A percentile compares a stretch with the other conserved stretches of the same genome.
These are phyloP conservation scores for Sebastes diploproa DNA, from an alignment of 2,797 vertebrate genomes.

Conservation along the genomic window DNA sequence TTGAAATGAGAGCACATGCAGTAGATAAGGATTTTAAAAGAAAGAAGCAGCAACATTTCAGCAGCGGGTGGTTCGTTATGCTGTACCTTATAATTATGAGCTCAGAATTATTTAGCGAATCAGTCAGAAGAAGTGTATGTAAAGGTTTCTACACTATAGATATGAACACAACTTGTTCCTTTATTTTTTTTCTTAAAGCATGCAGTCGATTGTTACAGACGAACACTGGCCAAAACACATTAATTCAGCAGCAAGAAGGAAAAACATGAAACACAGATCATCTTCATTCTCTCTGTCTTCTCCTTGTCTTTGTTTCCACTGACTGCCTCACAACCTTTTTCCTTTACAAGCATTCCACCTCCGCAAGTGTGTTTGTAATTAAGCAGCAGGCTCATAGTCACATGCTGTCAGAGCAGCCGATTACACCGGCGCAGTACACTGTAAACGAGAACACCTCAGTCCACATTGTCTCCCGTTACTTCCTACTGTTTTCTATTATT, in stretches of 20 bases:
- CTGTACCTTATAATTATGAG: neutral
- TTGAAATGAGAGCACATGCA: neutral
- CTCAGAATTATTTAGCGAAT: neutral
- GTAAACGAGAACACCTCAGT: constrained; percentile 5
- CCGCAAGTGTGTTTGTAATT: constrained; percentile 57
- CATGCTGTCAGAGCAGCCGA: constrained; percentile 11
- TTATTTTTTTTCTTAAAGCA: neutral
- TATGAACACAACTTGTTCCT: neutral
- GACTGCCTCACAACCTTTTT: constrained; percentile 8
- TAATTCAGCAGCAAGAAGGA: neutral
- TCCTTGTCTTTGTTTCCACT: constrained; percentile 3
- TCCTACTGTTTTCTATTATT: neutral
- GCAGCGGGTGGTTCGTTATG: neutral
- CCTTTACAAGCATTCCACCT: constrained; percentile 48
- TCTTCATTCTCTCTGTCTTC: constrained; percentile 8
- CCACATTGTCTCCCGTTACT: neutral
- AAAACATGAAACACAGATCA: neutral
- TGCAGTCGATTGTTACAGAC: neutral
- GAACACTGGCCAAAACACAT: neutral
- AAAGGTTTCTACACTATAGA: neutral
- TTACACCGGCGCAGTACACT: neutral
- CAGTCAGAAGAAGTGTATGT: neutral
- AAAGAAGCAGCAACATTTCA: neutral
- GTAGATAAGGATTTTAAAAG: neutral
- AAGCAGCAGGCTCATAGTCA: constrained; percentile 42